Evolutionary conservation across 1,140 invertebrate species (phyloP), one percentile per base, ranked within the genome.

Genomic region (Temnothorax longispinosus): DNA sequence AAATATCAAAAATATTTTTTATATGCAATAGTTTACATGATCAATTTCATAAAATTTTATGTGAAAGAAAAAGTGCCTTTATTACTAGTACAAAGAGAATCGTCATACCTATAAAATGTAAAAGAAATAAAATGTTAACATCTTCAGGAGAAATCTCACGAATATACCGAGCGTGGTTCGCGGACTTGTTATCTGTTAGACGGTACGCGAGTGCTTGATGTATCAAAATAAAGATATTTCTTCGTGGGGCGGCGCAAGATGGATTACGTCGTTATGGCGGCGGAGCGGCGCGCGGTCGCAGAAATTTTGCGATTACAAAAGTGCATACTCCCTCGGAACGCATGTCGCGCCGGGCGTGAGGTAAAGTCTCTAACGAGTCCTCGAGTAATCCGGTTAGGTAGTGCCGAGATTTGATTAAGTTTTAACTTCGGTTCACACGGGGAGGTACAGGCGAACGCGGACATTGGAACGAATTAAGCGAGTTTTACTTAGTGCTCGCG

Each of bases 391-490:
- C 71, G 58, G 67, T 86, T 85, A 87, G 85, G 56, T 89, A 74
- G 85, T 78, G 84, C 58, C 72, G 65, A 85, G 91, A 92, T 92
- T 94, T 92, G 92, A 93, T 93, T 92, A 93, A 94, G 91, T 93
- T 92, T 91, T 89, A 92, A 92, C 92, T 91, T 89, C 58, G 77
- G 75, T 78, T 77, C 88, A 81, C 87, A 87, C 88, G 64, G 65
- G 60, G 84, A 47, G 80, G 86, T 56, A 67, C 77, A 67, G 89
- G 27, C 54, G 58, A 41, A 50, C 80, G 69, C 80, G 74, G 38
- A 91, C 89, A 84, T 82, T 90, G 85, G 82, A 93, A 92, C 88
- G 88, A 92, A 92, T 92, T 93, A 93, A 94, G 87, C 88, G 92
- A 93, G 91, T 93, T 93, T 92, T 88, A 86, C 86, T 91, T 85